These are phyloP conservation scores for Sitta carolinensis DNA, from an alignment of 2,797 vertebrate species.

Conservation along the genomic window DNA sequence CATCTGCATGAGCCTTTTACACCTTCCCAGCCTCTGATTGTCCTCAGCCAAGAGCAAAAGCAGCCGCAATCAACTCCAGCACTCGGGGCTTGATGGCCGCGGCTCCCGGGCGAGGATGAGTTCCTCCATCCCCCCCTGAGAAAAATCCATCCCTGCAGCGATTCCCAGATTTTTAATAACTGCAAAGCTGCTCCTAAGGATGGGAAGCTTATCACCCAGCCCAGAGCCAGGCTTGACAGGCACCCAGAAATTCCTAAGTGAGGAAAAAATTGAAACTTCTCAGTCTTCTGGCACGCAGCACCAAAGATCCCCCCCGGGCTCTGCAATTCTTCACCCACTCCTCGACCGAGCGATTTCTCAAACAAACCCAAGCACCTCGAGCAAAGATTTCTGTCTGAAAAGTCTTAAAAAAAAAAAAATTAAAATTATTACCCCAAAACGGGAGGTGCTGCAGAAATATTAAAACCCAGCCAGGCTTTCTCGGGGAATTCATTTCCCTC, in stretches of 20 bases:
- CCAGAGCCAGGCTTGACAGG: not conserved
- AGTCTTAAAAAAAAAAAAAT: not conserved
- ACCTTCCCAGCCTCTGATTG: not conserved
- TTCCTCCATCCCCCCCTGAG: not conserved
- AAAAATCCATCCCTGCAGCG: not conserved
- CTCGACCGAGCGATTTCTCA: not conserved
- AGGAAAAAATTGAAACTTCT: constrained; percentile 5
- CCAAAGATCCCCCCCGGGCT: not conserved
- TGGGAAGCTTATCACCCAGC: not conserved
- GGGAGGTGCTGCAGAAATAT: not conserved
- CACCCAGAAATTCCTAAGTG: not conserved
- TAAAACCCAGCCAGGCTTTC: not conserved
- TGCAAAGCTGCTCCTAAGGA: not conserved
- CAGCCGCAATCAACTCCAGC: not conserved
- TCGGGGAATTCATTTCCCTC: not conserved
- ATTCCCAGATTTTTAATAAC: not conserved
- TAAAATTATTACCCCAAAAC: not conserved
- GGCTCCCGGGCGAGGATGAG: not conserved
- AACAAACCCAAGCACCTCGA: not conserved
- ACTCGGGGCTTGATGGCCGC: not conserved
- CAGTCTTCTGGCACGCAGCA: not conserved
- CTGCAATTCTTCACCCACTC: not conserved
- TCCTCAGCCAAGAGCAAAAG: not conserved
- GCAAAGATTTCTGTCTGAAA: not conserved
- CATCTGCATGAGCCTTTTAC: not conserved